Evolutionary conservation across 2,113 vertebrate species (phyloP).

Genomic region (Xiphorhynchus elegans): DNA sequence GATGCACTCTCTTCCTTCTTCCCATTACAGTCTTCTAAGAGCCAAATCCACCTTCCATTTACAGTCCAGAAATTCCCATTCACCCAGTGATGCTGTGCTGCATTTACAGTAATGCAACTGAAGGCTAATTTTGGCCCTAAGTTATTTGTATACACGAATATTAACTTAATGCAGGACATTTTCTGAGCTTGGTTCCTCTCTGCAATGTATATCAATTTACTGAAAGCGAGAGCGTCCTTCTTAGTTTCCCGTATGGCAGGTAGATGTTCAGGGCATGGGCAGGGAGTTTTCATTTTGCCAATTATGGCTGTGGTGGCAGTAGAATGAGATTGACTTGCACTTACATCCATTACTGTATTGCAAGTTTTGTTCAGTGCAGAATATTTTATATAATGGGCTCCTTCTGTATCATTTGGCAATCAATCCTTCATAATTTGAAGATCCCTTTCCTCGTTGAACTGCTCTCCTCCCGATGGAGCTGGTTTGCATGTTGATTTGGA

Average conservation of each 20-base stretch:
- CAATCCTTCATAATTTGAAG: not conserved
- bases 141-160: not conserved
- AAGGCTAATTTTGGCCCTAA: constrained; percentile 17
- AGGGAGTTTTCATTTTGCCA: not conserved
- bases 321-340: constrained; percentile 33
- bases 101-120: constrained; percentile 38
- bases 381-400: not conserved
- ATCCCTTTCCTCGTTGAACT: not conserved
- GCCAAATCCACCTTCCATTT: constrained; percentile 2
- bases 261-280: not conserved
- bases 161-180: constrained; percentile 55
- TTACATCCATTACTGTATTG: not conserved
- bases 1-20: not conserved
- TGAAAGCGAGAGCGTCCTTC: not conserved
- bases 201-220: constrained; percentile 6
- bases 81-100: not conserved
- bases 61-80: not conserved
- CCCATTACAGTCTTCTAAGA: not conserved
- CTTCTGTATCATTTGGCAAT: constrained; percentile 1
- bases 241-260: not conserved
- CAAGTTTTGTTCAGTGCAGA: not conserved
- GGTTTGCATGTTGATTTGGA: constrained; percentile 19
- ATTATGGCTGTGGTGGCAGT: not conserved
- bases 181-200: constrained; percentile 23
- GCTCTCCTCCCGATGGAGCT: not conserved